Percentiles rank a stretch among this genome's conserved stretches.
phyloP scores from a whole-genome alignment of 2,888 invertebrate species.

The Pasiphila rectangulata region DNA sequence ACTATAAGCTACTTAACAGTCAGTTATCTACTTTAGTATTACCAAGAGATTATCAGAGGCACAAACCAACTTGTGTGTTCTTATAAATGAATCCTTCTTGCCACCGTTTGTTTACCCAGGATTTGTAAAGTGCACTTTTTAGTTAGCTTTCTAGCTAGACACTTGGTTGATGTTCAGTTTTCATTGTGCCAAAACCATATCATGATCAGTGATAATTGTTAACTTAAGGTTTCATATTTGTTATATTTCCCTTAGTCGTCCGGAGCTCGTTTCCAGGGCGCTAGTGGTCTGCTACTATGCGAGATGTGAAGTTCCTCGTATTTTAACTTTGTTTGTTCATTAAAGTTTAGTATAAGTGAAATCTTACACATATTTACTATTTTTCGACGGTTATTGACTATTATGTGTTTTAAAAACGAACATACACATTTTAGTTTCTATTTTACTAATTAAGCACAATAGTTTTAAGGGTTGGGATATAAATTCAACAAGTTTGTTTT shows the following conservation, averaged over 20 bases:
- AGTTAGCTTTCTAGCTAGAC: constrained; percentile 53
- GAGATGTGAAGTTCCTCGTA: constrained; percentile 67
- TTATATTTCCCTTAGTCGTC: constrained; percentile 33
- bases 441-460: constrained; percentile 69
- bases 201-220: constrained; percentile 69
- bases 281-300: constrained; percentile 47
- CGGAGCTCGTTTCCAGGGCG: constrained; percentile 1
- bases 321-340: constrained; percentile 52
- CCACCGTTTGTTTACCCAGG: constrained; percentile 44
- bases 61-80: constrained; percentile 25
- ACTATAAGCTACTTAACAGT: neutral
- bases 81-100: constrained; percentile 45
- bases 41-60: constrained; percentile 19
- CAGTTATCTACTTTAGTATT: constrained; percentile 17
- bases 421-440: constrained; percentile 61
- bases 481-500: constrained; percentile 58
- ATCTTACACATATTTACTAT: constrained; percentile 71
- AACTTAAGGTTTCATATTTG: constrained; percentile 46
- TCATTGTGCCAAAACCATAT: constrained; percentile 73
- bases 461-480: constrained; percentile 66
- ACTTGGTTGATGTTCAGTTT: constrained; percentile 46
- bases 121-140: constrained; percentile 34
- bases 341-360: constrained; percentile 57
- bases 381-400: constrained; percentile 75
- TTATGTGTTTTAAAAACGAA: constrained; percentile 52